phyloP scores from a whole-genome alignment of 2,888 invertebrate genomes.

The Hanleya hanleyi region DNA sequence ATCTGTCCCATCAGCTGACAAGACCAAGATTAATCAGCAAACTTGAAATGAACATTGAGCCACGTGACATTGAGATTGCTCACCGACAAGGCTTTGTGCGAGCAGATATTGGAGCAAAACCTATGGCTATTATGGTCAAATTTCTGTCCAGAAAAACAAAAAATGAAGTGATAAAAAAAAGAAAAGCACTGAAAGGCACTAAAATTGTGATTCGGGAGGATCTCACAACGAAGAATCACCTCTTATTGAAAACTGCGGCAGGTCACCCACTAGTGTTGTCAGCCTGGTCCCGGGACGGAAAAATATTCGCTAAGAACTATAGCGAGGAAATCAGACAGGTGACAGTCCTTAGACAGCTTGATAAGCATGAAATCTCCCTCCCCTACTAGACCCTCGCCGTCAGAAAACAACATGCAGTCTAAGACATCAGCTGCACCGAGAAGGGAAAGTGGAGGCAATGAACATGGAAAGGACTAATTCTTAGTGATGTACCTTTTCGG shows the following conservation, averaged over 20 bases:
- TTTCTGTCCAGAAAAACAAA: not conserved
- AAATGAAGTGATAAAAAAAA: not conserved
- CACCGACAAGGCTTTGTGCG: not conserved
- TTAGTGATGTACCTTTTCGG: no score
- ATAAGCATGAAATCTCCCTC: no score
- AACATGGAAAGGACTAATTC: no score
- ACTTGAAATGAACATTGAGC: not conserved
- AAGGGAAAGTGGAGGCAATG: no score
- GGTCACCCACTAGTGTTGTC: not conserved
- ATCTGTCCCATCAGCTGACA: no score
- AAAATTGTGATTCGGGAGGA: not conserved
- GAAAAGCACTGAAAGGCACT: not conserved
- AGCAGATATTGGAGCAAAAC: not conserved
- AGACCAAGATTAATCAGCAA: constrained; percentile 1
- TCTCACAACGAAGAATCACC: not conserved
- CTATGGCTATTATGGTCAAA: not conserved
- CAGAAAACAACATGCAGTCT: no score
- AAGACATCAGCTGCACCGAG: no score
- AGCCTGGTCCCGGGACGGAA: not conserved
- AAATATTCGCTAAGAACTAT: not conserved
- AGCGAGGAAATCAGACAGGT: not conserved
- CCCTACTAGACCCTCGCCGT: no score
- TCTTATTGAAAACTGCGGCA: not conserved
- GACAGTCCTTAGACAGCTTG: no score
- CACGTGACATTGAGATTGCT: not conserved